A percentile compares a stretch with the other conserved stretches of the same genome.
phyloP scores from a whole-genome alignment of 1,140 invertebrate genomes.

The Lordiphosa clarofinis region DNA sequence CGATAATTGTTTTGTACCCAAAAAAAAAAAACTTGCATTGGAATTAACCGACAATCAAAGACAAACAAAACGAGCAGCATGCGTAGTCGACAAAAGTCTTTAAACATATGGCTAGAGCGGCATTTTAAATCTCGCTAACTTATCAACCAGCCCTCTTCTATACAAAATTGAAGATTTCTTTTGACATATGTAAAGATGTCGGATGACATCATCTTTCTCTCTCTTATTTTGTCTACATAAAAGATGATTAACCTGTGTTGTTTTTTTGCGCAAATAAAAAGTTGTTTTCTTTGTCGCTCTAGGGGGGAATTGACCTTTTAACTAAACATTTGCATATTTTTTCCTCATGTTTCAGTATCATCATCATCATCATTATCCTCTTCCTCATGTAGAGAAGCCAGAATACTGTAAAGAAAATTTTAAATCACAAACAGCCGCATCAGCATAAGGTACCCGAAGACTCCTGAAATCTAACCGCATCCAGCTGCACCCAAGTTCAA shows the following conservation, averaged over 20 bases:
- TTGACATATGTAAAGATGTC: too few species aligned
- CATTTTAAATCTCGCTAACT: too few species aligned
- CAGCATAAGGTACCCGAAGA: slow-evolving; percentile 3
- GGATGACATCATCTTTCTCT: too few species aligned
- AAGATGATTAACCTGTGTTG: slow-evolving; percentile 6
- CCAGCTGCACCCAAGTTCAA: slow-evolving; percentile 12
- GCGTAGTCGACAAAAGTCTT: too few species aligned
- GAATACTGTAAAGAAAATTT: slow-evolving; percentile 5
- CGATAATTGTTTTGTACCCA: too few species aligned
- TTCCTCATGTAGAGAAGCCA: slow-evolving; percentile 5
- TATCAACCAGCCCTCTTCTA: too few species aligned
- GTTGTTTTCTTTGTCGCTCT: slow-evolving; percentile 5
- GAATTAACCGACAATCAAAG: too few species aligned
- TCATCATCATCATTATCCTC: background rate
- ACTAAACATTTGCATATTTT: slow-evolving; percentile 14
- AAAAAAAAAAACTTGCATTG: too few species aligned
- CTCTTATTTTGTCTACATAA: background rate
- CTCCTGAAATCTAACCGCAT: slow-evolving; percentile 11
- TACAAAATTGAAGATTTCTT: too few species aligned
- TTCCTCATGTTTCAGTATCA: slow-evolving; percentile 2
- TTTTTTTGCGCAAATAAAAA: slow-evolving; percentile 2
- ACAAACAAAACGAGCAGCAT: too few species aligned
- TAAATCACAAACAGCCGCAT: slow-evolving; percentile 4
- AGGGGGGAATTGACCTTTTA: slow-evolving; percentile 12
- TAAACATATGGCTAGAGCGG: too few species aligned